These are phyloP conservation scores for Lasioglossum vierecki DNA, from an alignment of 2,888 invertebrate genomes.

Conservation along the genomic window DNA sequence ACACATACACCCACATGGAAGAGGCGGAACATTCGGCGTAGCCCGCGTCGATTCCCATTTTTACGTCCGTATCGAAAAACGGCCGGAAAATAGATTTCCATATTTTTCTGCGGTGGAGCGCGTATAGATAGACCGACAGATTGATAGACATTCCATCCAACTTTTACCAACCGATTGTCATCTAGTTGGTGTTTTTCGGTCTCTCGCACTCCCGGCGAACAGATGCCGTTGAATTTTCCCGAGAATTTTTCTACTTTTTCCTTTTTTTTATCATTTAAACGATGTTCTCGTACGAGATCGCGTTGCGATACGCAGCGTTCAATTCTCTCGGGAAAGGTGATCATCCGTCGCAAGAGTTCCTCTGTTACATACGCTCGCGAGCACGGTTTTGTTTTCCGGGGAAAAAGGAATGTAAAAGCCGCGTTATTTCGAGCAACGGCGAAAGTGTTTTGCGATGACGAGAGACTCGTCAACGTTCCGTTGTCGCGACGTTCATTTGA, in stretches of 20 bases:
- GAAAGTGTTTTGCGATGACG: not conserved
- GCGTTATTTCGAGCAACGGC: not conserved
- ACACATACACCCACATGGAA: not conserved
- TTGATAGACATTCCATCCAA: slow-evolving; percentile 67
- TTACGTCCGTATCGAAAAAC: slow-evolving; percentile 53
- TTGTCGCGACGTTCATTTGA: not conserved
- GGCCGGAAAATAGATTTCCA: slow-evolving; percentile 64
- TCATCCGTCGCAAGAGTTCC: not conserved
- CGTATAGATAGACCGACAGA: slow-evolving; percentile 63
- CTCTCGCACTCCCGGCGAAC: not conserved
- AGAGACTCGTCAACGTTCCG: not conserved
- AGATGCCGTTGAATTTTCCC: slow-evolving; percentile 4
- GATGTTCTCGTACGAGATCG: slow-evolving; percentile 4
- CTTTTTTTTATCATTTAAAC: not conserved
- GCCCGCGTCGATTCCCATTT: slow-evolving; percentile 63
- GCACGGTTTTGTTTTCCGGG: not conserved
- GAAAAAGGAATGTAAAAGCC: not conserved
- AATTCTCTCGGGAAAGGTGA: slow-evolving; percentile 1
- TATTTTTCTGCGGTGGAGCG: slow-evolving; percentile 64
- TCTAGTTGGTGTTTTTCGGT: slow-evolving; percentile 38
- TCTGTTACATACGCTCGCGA: not conserved
- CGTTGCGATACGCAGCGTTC: not conserved
- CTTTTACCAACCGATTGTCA: slow-evolving; percentile 64
- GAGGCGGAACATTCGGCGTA: slow-evolving; percentile 36
- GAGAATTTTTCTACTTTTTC: not conserved